Evolutionary conservation across 2,113 vertebrate species (phyloP).

Genomic region (Meriones unguiculatus): DNA sequence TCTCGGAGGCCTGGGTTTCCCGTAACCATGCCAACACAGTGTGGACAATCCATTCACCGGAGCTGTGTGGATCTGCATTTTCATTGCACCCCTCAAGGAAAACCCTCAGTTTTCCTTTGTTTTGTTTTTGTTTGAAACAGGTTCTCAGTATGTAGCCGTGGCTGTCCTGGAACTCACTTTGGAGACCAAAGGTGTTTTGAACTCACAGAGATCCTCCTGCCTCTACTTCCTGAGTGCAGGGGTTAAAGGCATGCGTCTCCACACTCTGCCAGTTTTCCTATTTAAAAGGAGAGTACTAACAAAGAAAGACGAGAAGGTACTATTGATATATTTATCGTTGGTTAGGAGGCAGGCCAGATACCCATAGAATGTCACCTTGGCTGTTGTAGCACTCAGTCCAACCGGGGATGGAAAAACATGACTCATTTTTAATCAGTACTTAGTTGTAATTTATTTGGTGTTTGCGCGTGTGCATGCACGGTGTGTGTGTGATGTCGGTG

Average conservation of each 20-base stretch:
- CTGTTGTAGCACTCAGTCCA: not conserved
- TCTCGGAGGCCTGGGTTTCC: no score
- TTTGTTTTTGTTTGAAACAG: not conserved
- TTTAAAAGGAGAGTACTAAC: not conserved
- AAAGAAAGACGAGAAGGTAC: not conserved
- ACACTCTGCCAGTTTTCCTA: no score
- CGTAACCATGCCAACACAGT: not conserved
- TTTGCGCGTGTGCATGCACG: not conserved
- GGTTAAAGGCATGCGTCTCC: rapidly evolving
- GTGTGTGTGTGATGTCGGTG: no score
- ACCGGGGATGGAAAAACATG: not conserved
- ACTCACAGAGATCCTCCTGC: not conserved
- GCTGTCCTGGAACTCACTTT: not conserved
- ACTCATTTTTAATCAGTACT: not conserved
- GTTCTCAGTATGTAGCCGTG: not conserved
- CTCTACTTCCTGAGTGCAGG: not conserved
- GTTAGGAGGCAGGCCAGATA: not conserved
- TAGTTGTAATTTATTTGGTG: not conserved
- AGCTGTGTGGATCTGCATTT: not conserved
- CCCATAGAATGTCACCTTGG: not conserved
- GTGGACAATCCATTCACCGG: rapidly evolving
- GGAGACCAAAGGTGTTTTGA: not conserved
- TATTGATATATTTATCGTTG: not conserved
- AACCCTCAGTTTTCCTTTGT: no score
- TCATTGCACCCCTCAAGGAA: not conserved